Conservation (phyloP, 2,888 invertebrate species). For the Leptura quadrifasciata region DNA sequence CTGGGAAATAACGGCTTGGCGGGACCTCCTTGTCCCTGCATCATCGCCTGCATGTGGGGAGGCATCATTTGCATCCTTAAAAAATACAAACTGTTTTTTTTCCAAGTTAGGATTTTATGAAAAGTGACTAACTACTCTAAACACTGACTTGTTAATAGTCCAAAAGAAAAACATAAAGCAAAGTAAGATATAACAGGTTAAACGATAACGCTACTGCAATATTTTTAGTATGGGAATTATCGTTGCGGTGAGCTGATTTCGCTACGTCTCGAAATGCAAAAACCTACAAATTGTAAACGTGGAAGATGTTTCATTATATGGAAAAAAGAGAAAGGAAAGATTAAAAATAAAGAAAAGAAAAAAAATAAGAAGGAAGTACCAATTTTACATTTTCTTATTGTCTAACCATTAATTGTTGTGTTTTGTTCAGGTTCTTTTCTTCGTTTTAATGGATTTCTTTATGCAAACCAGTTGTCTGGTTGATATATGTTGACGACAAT, state of each 20-base stretch:
- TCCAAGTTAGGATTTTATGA: conserved; percentile 3
- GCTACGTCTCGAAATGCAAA: no score
- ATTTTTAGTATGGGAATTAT: not conserved
- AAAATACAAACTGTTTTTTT: conserved; percentile 7
- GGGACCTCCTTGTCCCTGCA: conserved; percentile 76
- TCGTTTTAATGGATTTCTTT: no score
- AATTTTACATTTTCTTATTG: no score
- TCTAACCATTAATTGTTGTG: no score
- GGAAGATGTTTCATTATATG: no score
- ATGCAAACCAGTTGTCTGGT: no score
- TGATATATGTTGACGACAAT: no score
- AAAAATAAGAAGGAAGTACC: no score
- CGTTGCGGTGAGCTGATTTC: not conserved
- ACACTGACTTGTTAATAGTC: not conserved
- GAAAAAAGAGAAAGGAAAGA: no score
- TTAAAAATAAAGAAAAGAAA: no score
- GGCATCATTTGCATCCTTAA: conserved; percentile 77
- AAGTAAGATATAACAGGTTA: not conserved
- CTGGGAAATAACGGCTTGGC: conserved; percentile 90
- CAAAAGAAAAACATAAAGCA: not conserved
- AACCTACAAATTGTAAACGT: no score
- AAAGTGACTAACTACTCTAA: not conserved
- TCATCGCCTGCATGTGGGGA: conserved; percentile 74
- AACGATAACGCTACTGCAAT: not conserved
- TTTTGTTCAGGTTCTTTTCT: no score